Evolutionary conservation across 2,113 vertebrate species (phyloP).

Genomic region (Gavialis gangeticus): DNA sequence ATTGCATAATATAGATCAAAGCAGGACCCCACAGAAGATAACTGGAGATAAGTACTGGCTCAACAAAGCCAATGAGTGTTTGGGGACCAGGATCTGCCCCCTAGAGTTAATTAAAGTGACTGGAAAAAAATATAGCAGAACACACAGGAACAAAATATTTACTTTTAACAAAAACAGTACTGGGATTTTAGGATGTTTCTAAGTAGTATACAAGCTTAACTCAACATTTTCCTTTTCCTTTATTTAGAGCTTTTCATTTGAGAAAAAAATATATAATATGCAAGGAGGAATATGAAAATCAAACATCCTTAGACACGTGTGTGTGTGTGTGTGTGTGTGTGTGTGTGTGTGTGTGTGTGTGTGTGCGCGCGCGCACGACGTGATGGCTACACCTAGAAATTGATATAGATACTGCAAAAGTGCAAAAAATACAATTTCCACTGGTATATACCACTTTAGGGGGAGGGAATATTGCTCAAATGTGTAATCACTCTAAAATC

Average conservation of each 20-base stretch:
- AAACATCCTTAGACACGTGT: background rate
- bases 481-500: slow-evolving; percentile 38
- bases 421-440: background rate
- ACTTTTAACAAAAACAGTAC: background rate
- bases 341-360: no score
- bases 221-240: background rate
- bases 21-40: background rate
- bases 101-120: background rate
- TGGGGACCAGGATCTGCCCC: background rate
- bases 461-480: slow-evolving; percentile 9
- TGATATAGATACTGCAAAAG: background rate
- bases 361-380: no score
- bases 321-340: no score
- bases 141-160: background rate
- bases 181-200: background rate
- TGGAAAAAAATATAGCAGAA: background rate
- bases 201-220: background rate
- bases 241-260: background rate
- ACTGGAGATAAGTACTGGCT: background rate
- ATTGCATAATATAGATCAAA: background rate
- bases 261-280: background rate
- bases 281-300: background rate
- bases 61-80: background rate
- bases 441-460: background rate
- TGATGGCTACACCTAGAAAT: no score